Evolutionary conservation across 1,140 invertebrate species (phyloP), one percentile per base, ranked within the genome.

Genomic region (Acromyrmex echinatior): DNA sequence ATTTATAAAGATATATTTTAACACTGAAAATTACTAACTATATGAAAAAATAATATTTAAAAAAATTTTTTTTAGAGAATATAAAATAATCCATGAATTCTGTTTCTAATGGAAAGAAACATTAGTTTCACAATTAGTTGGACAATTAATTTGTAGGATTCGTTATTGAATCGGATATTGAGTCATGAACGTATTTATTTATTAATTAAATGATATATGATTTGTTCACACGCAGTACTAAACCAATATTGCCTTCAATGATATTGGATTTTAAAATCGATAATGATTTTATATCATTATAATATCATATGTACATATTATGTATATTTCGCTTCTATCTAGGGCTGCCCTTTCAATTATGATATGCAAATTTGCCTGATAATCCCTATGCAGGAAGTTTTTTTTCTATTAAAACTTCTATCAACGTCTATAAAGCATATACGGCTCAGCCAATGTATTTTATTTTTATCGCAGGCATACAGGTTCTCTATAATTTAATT

Each of bases 391-490:
- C 31, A 14, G 35, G 31, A 45, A 81, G 28, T 45, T 81, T 71
- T 80, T 45, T 81, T 71, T 81, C 49, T 71, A 81, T 81, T 81
- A 58, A 81, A 81, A 71, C 49, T 81, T 81, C 31, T 70, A 79
- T 79, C 77, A 62, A 79, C 62, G 12, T 79, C 18, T 79, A 71
- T 81, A 35, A 81, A 81, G 65, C 16, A 45, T 14, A 49, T 31
- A 5, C 35, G 18, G 10, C 9, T 68, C 25, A 65, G 21, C 35
- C 49, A 16, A 12, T 63, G 9, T 45, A 45, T 81, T 78, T 78
- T 81, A 71, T 81, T 56, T 81, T 71, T 56, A 71, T 71, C 49
- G 49, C 49, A 14, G n/a, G n/a, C 49, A 9, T 70, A 18, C 65
- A 39, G 28, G 49, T 70, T 70, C 65, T 70, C n/a, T 31, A 35